Percentiles rank a stretch among this genome's conserved stretches.
phyloP scores from a whole-genome alignment of 2,888 invertebrate species.

The Drosophila suboccidentalis region DNA sequence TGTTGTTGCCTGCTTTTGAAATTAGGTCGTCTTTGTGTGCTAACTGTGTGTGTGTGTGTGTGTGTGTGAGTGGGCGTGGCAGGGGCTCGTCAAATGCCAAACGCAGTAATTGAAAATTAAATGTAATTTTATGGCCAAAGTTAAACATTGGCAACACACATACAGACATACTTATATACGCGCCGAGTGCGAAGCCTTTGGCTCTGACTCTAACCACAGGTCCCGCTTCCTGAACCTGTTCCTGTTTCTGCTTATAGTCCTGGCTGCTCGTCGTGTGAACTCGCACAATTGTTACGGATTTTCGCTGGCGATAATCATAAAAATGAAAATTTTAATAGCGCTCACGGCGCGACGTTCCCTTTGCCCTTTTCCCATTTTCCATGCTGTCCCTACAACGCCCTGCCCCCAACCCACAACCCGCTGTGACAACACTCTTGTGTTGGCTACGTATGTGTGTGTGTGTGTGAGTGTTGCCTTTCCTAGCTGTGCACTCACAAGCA shows the following conservation, averaged over 20 bases:
- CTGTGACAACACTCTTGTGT: conserved; percentile 15
- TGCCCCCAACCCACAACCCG: background rate
- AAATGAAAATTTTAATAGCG: conserved; percentile 74
- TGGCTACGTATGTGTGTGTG: conserved; percentile 24
- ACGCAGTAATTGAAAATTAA: conserved; percentile 79
- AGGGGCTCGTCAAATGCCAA: conserved; percentile 45
- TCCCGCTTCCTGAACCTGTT: conserved; percentile 6
- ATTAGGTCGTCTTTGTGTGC: conserved; percentile 40
- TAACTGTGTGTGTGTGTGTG: background rate
- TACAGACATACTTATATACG: conserved; percentile 7
- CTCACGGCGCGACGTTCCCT: conserved; percentile 33
- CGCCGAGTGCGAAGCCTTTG: conserved; percentile 28
- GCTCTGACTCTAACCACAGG: conserved; percentile 8
- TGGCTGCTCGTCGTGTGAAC: conserved; percentile 42
- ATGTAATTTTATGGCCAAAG: conserved; percentile 76
- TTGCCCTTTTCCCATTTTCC: conserved; percentile 23
- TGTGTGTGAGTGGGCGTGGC: conserved; percentile 27
- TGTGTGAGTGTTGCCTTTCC: conserved; percentile 29
- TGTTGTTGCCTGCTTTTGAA: conserved; percentile 25
- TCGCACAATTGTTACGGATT: conserved; percentile 72
- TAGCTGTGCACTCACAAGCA: conserved; percentile 20
- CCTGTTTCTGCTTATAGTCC: conserved; percentile 13
- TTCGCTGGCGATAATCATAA: conserved; percentile 76
- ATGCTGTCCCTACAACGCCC: background rate
- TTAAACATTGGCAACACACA: conserved; percentile 54